These are phyloP conservation scores for Harmothoe impar DNA, from an alignment of 2,888 invertebrate genomes.

Conservation along the genomic window DNA sequence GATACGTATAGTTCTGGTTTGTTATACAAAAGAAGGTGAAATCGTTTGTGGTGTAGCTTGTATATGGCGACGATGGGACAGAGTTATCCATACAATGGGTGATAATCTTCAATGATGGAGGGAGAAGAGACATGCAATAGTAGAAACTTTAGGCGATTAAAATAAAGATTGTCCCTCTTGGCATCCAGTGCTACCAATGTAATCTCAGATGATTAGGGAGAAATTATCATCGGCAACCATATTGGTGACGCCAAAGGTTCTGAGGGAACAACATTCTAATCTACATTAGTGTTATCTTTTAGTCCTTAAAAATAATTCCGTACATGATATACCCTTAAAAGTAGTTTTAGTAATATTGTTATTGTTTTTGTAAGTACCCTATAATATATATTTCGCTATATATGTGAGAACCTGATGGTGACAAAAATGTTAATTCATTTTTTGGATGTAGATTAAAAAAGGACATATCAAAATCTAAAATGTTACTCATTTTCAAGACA, in stretches of 20 bases:
- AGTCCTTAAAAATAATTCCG: conserved; percentile 5
- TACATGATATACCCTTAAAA: background rate
- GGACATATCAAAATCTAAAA: background rate
- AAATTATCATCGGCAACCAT: background rate
- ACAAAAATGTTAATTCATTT: conserved; percentile 10
- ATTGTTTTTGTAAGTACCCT: background rate
- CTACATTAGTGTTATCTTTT: conserved; percentile 19
- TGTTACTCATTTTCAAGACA: conserved; percentile 13
- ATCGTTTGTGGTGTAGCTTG: background rate
- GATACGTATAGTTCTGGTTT: background rate
- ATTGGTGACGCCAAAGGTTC: background rate
- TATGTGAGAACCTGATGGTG: background rate
- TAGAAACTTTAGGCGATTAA: background rate
- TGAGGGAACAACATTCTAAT: conserved; percentile 2
- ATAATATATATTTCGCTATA: background rate
- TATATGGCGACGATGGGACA: background rate
- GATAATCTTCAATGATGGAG: background rate
- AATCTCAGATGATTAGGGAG: background rate
- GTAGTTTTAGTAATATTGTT: background rate
- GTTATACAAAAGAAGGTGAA: background rate
- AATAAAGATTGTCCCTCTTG: background rate
- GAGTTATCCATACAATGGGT: background rate
- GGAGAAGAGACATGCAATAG: conserved; percentile 16
- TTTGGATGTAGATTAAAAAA: background rate
- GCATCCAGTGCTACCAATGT: conserved; percentile 52